phyloP scores from a whole-genome alignment of 2,888 invertebrate species.

The Heteromurus nitidus region DNA sequence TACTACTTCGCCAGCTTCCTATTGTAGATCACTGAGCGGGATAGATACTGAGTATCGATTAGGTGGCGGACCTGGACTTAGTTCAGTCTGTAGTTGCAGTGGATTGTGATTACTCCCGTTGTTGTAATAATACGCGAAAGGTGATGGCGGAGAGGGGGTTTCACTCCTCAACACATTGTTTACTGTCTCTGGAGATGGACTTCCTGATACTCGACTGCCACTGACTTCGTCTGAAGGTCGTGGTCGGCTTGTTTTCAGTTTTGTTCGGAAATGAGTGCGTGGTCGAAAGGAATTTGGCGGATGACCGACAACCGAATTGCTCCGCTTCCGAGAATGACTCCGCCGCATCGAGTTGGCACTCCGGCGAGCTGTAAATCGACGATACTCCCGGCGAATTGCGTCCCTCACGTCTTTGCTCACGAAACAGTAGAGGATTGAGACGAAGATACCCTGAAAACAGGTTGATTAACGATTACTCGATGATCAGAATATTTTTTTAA shows the following conservation, averaged over 20 bases:
- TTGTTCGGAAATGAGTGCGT: conserved; percentile 53
- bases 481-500: too few relatives aligned
- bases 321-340: conserved; percentile 16
- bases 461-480: too few relatives aligned
- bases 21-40: conserved; percentile 29
- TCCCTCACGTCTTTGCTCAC: conserved; percentile 70
- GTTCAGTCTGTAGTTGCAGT: conserved; percentile 27
- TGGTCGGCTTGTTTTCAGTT: conserved; percentile 29
- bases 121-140: conserved; percentile 8
- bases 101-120: conserved; percentile 31
- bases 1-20: not conserved
- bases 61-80: not conserved
- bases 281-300: conserved; percentile 11
- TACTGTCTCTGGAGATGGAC: conserved; percentile 57
- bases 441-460: conserved; percentile 68
- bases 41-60: conserved; percentile 42
- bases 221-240: conserved; percentile 34
- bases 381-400: conserved; percentile 70
- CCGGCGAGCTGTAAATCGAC: conserved; percentile 66
- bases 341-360: conserved; percentile 60
- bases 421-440: conserved; percentile 71
- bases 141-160: conserved; percentile 49
- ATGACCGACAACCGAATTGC: conserved; percentile 2
- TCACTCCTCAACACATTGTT: conserved; percentile 50
- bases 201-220: conserved; percentile 32